Conservation (phyloP, 2,888 invertebrate genomes). For the Matsumyia berberina region DNA sequence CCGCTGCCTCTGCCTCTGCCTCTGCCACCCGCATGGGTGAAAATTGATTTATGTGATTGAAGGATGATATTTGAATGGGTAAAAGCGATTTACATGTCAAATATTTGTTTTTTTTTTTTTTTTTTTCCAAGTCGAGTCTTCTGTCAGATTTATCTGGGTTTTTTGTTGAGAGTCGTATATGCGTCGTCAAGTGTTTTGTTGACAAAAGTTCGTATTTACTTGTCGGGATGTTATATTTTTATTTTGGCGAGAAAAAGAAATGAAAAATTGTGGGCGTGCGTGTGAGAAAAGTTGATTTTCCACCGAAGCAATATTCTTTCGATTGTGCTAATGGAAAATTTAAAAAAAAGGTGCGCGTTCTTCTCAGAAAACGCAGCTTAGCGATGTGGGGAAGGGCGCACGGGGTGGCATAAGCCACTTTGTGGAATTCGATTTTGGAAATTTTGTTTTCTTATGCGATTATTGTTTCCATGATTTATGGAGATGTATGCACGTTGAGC, state of each 20-base stretch:
- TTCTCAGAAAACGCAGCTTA: neutral
- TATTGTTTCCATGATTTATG: conserved; percentile 16
- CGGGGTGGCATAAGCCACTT: conserved; percentile 13
- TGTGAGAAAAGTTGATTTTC: conserved; percentile 25
- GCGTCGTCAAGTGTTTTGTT: conserved; percentile 18
- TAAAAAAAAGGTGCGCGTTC: neutral
- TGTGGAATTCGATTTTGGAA: conserved; percentile 15
- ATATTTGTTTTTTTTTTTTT: conserved; percentile 47
- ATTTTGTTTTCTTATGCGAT: conserved; percentile 9
- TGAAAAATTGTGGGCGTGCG: neutral
- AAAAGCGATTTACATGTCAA: conserved; percentile 68
- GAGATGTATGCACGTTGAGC: neutral
- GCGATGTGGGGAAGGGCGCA: neutral
- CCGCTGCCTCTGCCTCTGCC: too few species aligned
- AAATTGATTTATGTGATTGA: conserved; percentile 73
- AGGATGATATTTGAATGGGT: conserved; percentile 56
- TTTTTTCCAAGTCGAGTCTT: neutral
- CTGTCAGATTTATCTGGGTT: neutral
- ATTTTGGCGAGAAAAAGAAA: neutral
- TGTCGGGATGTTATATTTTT: neutral
- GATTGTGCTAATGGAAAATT: conserved; percentile 8
- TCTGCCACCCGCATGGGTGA: conserved; percentile 15
- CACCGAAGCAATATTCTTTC: conserved; percentile 5
- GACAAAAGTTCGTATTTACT: conserved; percentile 8
- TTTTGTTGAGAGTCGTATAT: conserved; percentile 7